Evolutionary conservation across 2,888 invertebrate genomes (phyloP).

Genomic region (Orthonevra nobilis): DNA sequence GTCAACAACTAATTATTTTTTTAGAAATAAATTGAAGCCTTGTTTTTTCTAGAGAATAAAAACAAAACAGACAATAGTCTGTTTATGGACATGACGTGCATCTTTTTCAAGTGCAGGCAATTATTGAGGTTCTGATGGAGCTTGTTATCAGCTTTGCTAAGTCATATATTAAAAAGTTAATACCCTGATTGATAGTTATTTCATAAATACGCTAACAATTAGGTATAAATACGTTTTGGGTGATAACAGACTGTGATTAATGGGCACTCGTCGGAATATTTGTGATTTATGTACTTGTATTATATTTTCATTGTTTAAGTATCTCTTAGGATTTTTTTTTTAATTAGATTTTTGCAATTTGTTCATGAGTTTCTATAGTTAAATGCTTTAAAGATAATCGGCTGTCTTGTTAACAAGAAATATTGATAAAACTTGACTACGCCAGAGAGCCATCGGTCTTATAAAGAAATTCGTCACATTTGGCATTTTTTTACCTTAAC

Average conservation of each 20-base stretch:
- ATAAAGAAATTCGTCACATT: too few species aligned
- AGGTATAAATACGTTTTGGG: not conserved
- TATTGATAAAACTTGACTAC: too few species aligned
- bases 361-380: not conserved
- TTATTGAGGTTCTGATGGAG: not conserved
- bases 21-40: too few species aligned
- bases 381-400: not conserved
- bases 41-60: too few species aligned
- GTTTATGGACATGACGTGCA: too few species aligned
- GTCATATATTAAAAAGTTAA: not conserved
- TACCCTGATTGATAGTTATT: slow-evolving; percentile 3
- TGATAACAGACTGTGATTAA: slow-evolving; percentile 9
- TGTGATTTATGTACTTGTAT: slow-evolving; percentile 12
- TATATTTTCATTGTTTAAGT: not conserved
- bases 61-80: too few species aligned
- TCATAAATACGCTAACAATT: slow-evolving; percentile 2
- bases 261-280: too few species aligned
- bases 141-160: not conserved
- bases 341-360: too few species aligned
- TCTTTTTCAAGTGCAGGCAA: not conserved
- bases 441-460: too few species aligned
- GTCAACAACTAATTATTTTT: too few species aligned
- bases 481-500: too few species aligned
- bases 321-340: not conserved
- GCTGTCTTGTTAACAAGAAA: too few species aligned